These are phyloP conservation scores for Brachirus orientalis DNA, from an alignment of 2,113 vertebrate species.

Conservation along the genomic window DNA sequence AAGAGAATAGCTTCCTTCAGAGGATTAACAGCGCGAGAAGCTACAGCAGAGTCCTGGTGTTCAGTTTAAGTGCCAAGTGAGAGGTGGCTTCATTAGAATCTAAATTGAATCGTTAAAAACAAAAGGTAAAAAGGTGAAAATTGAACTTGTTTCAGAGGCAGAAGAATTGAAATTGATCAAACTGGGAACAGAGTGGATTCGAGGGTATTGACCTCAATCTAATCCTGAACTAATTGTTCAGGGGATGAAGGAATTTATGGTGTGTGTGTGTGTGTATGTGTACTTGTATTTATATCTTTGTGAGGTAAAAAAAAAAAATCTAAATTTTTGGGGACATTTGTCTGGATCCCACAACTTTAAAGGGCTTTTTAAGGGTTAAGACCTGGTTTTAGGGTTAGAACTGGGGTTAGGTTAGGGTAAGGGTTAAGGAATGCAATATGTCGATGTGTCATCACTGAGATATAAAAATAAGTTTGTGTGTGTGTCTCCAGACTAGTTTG, in stretches of 20 bases:
- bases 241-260: conserved; percentile 44
- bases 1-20: conserved; percentile 35
- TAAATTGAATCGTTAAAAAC: conserved; percentile 40
- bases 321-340: too few relatives aligned
- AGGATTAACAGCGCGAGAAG: conserved; percentile 52
- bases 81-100: conserved; percentile 63
- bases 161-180: conserved; percentile 59
- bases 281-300: too few relatives aligned
- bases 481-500: too few relatives aligned
- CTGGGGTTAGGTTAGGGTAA: too few relatives aligned
- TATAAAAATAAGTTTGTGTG: too few relatives aligned
- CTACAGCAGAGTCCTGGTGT: conserved; percentile 34
- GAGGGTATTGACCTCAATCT: conserved; percentile 69
- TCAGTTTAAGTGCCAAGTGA: conserved; percentile 54
- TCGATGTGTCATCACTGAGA: too few relatives aligned
- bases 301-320: too few relatives aligned
- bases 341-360: too few relatives aligned
- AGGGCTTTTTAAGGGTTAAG: too few relatives aligned
- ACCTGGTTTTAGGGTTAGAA: too few relatives aligned
- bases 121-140: conserved; percentile 11
- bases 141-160: conserved; percentile 32
- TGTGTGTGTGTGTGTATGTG: conserved; percentile 8
- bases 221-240: conserved; percentile 71
- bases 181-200: conserved; percentile 36
- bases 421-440: too few relatives aligned